Evolutionary conservation across 2,888 invertebrate genomes (phyloP), one percentile per base, ranked within the genome.

Genomic region (Drosophila multiciliata): DNA sequence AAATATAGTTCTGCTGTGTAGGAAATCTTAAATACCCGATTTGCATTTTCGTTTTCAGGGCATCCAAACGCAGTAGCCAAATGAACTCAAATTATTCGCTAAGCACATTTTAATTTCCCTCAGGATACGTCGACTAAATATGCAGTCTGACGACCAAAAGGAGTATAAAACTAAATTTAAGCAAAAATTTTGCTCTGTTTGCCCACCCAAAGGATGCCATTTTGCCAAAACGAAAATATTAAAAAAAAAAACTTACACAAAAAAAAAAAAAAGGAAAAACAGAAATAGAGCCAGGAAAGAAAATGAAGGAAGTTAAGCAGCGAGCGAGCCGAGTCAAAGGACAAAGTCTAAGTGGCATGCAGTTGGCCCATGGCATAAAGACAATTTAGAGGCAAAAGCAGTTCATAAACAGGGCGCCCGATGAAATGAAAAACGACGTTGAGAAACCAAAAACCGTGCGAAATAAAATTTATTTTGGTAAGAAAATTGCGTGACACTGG

Each of bases 401-500:
- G 87, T 86, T 87, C 87, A 87, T 86, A 86, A 86, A 84, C 81
- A 72, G 79, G 76, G 63, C 82, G 71, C 75, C 73, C 74, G 80
- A 78, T 83, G 78, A 74, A 78, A 85, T 80, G 80, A 82, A 74
- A 82, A 83, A 82, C 78, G 80, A 71, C 58, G 68, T 23, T 23
- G 42, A 58, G 59, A 57, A 73, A 68, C 62, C 72, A 75, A 65
- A 69, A 62, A 62, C 65, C 72, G 48, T 79, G 67, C 72, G 72
- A 82, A 80, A 82, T 84, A 77, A 82, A 84, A 75, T 87, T 88
- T 81, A 83, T 88, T 90, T 87, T 82, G 79, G 73, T 75, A 81
- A 85, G 73, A 82, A 90, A 90, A 90, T 91, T 90, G 90, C 88
- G 89, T 90, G 90, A 85, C 85, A 84, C 82, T 75, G 69, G 70